Evolutionary conservation across 2,888 invertebrate species (phyloP).

Genomic region (Heliconius charithonia): DNA sequence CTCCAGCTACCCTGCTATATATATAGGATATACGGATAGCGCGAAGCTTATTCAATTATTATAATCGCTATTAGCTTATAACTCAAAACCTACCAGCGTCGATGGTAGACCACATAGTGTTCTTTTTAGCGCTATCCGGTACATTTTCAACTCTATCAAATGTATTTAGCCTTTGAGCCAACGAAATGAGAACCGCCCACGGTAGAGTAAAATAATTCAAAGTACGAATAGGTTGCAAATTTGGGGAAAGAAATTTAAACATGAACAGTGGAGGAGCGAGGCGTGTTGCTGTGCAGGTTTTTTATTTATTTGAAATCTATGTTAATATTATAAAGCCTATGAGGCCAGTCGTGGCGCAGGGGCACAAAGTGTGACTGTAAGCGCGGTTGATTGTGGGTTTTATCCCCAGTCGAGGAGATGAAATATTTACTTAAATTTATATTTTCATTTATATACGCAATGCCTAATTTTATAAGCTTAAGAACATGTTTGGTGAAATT

Average conservation of each 20-base stretch:
- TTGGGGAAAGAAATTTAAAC: conserved; percentile 5
- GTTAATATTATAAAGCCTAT: background rate
- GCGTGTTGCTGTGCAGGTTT: background rate
- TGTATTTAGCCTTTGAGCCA: conserved; percentile 52
- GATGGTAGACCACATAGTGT: conserved; percentile 52
- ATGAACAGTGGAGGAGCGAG: background rate
- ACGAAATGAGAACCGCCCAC: conserved; percentile 40
- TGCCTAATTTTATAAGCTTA: too few relatives aligned
- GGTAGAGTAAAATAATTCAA: conserved; percentile 18
- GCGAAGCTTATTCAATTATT: background rate
- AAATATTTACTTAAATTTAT: too few relatives aligned
- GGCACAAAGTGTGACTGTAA: too few relatives aligned
- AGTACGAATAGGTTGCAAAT: conserved; percentile 20
- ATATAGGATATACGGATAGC: too few relatives aligned
- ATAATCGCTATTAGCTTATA: conserved; percentile 23
- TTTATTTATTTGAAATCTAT: background rate
- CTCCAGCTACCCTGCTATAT: too few relatives aligned
- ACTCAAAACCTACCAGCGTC: conserved; percentile 27
- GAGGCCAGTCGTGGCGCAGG: too few relatives aligned
- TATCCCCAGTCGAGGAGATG: too few relatives aligned
- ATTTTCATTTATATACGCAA: too few relatives aligned
- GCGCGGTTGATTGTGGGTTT: too few relatives aligned
- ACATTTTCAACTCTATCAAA: conserved; percentile 58
- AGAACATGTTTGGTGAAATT: too few relatives aligned
- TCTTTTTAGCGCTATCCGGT: conserved; percentile 61